Base-by-base conservation (phyloP, 2,113 vertebrate genomes). In the Benitochromis conjunctus region DNA sequence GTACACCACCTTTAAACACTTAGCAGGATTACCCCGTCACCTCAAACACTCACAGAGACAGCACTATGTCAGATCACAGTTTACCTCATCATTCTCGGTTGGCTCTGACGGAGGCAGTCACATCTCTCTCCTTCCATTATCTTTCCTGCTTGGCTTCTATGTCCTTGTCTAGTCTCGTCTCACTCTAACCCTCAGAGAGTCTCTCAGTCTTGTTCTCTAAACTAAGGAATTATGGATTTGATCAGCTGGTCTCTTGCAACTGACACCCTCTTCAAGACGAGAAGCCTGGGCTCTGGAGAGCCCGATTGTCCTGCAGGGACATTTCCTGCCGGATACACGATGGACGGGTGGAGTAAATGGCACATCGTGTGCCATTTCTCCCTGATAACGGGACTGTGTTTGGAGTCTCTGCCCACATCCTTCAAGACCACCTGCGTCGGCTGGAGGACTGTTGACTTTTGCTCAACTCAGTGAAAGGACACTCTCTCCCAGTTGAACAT, bases 211-310 rank as follows among this genome's bases (percentile, higher is more conserved):
- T 62, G 18, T 36, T 4, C 18, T 62, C 31, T 3, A 62, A 62
- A 62, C 7, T 62, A 62, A 36, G 36, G 0, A 62, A 31, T 58
- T 58, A 2, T 26, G 26, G 26, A 26, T 26, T 26, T 58, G 26
- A 58, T 58, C 56, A 58, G 29, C 56, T 58, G 0, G 0, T 60
- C 5, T 16, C 29, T 4, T 62, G 0, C 34, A 34, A 19, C 11
- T 36, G 58, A 19, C 58, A 19, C 58, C 3, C 31, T 62, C 34
- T 62, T 62, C 16, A 0, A 19, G 58, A 62, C 0, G 58, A 34
- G 58, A 36, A 34, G 58, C 9, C 58, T 62, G 29, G 58, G 5
- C 29, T 62, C 34, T 36, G 9, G 58, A 36, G 58, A 62, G 58
- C 18, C 31, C 9, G 0, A 36, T 62, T 62, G 31, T 62, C 0